Percentiles rank a stretch among this genome's conserved stretches.
Conservation (phyloP, 2,113 vertebrate species). For the Craseonycteris thonglongyai region DNA sequence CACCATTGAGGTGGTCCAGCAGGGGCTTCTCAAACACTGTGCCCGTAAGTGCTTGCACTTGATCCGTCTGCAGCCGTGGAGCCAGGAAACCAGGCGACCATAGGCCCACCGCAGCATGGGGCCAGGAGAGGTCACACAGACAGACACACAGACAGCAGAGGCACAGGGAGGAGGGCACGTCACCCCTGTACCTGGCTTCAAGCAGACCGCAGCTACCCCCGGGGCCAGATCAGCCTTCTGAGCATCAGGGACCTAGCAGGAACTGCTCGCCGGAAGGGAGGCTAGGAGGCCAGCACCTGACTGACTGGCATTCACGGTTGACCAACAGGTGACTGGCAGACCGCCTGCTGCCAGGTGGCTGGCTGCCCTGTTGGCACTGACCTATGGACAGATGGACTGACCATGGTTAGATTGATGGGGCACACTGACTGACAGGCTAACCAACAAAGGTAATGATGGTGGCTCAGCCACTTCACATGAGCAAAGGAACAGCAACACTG, state of each 20-base stretch:
- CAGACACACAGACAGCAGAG: not conserved
- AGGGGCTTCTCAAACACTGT: conserved; percentile 44
- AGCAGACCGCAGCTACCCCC: not conserved
- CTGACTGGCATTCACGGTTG: too few species aligned
- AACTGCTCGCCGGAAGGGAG: not conserved
- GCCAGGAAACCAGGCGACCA: not conserved
- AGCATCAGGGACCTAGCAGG: not conserved
- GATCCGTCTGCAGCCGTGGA: not conserved
- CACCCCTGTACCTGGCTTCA: not conserved
- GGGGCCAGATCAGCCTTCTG: not conserved
- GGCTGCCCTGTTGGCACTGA: not conserved
- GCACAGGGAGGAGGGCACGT: not conserved
- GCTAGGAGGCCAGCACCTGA: not conserved
- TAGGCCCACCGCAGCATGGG: not conserved
- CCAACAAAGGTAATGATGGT: not conserved
- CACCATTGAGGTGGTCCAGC: conserved; percentile 69
- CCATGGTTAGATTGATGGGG: too few species aligned
- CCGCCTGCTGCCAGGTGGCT: not conserved
- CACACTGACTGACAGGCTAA: not conserved
- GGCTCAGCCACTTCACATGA: not conserved
- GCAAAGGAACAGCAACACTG: not conserved
- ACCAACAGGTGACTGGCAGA: not conserved
- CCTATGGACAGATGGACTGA: not conserved
- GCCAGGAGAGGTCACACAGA: not conserved
- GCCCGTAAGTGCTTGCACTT: not conserved